Conservation (phyloP, 2,797 vertebrate genomes). For the Leuciscus waleckii region DNA sequence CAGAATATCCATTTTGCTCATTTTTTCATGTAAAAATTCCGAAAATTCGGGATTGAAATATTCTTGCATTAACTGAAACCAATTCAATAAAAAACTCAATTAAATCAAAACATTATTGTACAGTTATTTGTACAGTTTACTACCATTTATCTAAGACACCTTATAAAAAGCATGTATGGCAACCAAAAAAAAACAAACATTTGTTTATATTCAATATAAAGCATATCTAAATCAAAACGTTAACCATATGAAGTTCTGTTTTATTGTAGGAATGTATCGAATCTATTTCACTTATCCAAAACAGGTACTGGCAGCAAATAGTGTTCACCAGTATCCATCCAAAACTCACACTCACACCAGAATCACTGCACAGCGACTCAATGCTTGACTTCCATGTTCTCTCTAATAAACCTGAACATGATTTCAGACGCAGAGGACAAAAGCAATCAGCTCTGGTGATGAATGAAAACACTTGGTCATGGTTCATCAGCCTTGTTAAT, state of each 20-base stretch:
- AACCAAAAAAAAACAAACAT: neutral
- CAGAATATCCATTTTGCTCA: neutral
- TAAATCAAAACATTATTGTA: neutral
- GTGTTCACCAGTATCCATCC: neutral
- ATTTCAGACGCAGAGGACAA: neutral
- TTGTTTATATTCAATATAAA: neutral
- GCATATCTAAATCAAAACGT: neutral
- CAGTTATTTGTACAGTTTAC: neutral
- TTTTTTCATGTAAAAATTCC: neutral
- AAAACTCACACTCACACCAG: neutral
- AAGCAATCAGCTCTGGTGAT: constrained; percentile 32
- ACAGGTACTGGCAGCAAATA: neutral
- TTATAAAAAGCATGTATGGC: neutral
- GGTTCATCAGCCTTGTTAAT: constrained; percentile 44
- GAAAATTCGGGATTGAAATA: neutral
- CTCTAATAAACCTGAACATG: constrained; percentile 4
- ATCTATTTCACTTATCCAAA: neutral
- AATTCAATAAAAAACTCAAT: neutral
- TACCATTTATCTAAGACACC: neutral
- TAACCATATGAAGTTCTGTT: neutral
- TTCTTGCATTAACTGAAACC: neutral
- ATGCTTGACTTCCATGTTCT: neutral
- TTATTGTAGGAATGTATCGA: neutral
- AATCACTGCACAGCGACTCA: neutral
- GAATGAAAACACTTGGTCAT: constrained; percentile 38